Evolutionary conservation across 2,797 vertebrate species (phyloP), one percentile per base, ranked within the genome.

Genomic region (Scyliorhinus canicula): DNA sequence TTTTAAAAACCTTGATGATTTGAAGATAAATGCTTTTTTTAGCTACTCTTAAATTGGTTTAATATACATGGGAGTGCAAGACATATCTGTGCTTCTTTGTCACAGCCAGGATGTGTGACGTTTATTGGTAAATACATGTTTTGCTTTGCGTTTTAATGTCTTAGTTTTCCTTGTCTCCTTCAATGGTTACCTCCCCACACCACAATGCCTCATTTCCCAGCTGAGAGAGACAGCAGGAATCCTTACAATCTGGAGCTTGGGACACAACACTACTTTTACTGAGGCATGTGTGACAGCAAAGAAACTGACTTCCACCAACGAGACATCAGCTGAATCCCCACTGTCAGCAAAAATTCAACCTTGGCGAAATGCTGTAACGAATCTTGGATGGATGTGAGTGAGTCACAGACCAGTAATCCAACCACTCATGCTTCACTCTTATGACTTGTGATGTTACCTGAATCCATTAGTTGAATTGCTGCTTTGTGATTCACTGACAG

Each of bases 321-420:
- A 55, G 85, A 28, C 85, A 86, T 57, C 28, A 91, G 57, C 88
- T 65, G 1, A 63, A 26, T 65, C 57, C 40, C 8, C 57, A 63
- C 57, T 44, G 88, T 44, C 88, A 91, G 88, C 88, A 65, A 26
- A 91, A 91, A 44, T 40, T 63, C 88, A 90, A 91, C 88, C 88
- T 91, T 57, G 19, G 57, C 88, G 63, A 63, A 91, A 44, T 63
- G 88, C 88, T 65, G 88, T 63, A 91, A 65, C 35, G 52, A 44
- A 35, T 88, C 31, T 52, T 19, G 85, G 85, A 91, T 63, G 40
- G 88, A 91, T 63, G 57, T 91, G 88, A 91, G 57, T 40, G 57
- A 91, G 88, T 60, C 7, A n/a, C 57, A 40, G 88, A 65, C 19
- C 44, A 40, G 88, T 65, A 65, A 91, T 63, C n/a, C 57, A 91